Evolutionary conservation across 2,113 vertebrate species (phyloP), one percentile per base, ranked within the genome.

Genomic region (Dermatemys mawii): DNA sequence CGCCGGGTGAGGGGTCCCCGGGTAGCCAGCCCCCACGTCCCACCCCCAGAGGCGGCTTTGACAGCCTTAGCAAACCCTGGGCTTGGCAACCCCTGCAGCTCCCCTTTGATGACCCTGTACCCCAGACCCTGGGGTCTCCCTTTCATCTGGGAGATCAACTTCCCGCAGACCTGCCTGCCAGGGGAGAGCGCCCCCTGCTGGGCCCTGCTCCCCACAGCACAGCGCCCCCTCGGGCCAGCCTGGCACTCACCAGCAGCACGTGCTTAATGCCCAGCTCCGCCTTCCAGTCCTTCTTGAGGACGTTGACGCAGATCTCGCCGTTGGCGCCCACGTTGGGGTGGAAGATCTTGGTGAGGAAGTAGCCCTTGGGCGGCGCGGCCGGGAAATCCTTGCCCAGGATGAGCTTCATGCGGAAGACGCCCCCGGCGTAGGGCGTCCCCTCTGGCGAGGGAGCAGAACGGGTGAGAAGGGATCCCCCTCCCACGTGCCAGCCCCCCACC

Each of bases 281-380:
- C 8, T 98, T 99, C 99, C 99, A 99, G 97, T 99, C 99, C 93
- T 98, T 98, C 96, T 99, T 99, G 97, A 99, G 97, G 86, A 99
- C 99, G 2, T 99, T 99, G 97, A 99, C 99, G 76, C 99, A 99
- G 97, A 99, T 99, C 96, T 99, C 99, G 21, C 99, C 99, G 13
- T 99, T 99, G 97, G 99, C 98, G 8, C 99, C 98, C 92, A 99
- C 99, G 6, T 99, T 99, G 2, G 99, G 99, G 95, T 99, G 99
- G 98, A 99, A 99, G 97, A 99, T 99, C 98, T 99, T 99, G 93
- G 99, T 99, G 94, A 99, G 97, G 97, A 99, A 99, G 98, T 99
- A 99, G 94, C 99, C 99, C 96, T 99, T 99, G 79, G 99, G 99
- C 32, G 99, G 99, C 86, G 98, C 98, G 41, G 99, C 99, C 50